Evolutionary conservation across 2,888 invertebrate species (phyloP), one percentile per base, ranked within the genome.

Genomic region (Drosophila mercatorum): DNA sequence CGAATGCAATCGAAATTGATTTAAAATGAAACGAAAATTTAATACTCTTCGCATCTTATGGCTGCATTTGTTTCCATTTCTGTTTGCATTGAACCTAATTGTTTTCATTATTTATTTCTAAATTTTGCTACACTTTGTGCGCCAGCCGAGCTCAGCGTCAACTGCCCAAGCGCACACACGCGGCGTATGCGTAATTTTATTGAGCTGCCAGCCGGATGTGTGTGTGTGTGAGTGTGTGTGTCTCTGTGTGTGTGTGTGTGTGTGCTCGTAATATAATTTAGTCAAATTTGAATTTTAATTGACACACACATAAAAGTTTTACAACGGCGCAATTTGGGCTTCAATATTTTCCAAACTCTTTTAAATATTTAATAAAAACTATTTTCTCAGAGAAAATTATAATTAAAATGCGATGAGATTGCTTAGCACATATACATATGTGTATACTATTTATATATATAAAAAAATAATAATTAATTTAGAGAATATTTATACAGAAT

Each of bases 1-100:
- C 31, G 41, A 62, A 31, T 57, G 38, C 40, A 43, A n/a, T 31
- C 41, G 40, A 60, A 66, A 58, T 58, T 68, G 51, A 52, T 57
- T 68, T 68, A 34, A 40, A 49, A 46, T 68, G 44, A 51, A 57
- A 28, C 68, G 68, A 68, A 44, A 40, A 14, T 52, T 57, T 14
- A 52, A 68, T 68, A 43, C 68, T 34, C 43, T 44, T 2, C 38
- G 12, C 26, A 26, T 22, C 49, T 17, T 14, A 17, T 34, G 47
- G 22, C 22, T 34, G 41, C 17, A n/a, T n/a, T 53, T 26, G 38
- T 38, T 38, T 14, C 5, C 31, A 22, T 22, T 22, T 22, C n/a
- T 31, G 49, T 49, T 51, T 34, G 31, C 49, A 51, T n/a, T 5
- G 0, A 34, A 11, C 49, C 17, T 51, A 51, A 51, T 51, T 51